Conservation (phyloP, 2,113 vertebrate species). For the Brachionichthys hirsutus region DNA sequence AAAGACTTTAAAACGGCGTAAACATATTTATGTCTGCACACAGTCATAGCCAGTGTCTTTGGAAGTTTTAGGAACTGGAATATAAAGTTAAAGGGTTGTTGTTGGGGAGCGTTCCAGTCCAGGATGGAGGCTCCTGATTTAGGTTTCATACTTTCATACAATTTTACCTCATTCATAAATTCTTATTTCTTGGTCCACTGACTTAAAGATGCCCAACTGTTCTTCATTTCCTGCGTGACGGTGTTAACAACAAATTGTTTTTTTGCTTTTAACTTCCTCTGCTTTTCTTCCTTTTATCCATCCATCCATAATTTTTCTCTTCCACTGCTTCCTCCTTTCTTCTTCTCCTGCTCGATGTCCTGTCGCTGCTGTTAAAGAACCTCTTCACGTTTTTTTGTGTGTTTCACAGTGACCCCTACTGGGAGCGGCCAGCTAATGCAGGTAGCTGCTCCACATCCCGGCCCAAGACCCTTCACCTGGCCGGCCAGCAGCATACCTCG, state of each 20-base stretch:
- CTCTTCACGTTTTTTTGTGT: constrained; percentile 66
- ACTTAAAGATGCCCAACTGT: constrained; percentile 33
- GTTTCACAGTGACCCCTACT: constrained; percentile 74
- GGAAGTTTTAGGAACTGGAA: too few species aligned
- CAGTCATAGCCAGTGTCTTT: too few species aligned
- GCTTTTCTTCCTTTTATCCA: too few species aligned
- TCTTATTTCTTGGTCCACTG: constrained; percentile 17
- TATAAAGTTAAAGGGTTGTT: too few species aligned
- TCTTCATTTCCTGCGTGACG: neutral
- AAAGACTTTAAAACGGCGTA: too few species aligned
- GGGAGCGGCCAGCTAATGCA: constrained; percentile 71
- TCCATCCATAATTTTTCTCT: neutral
- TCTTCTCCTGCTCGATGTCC: constrained; percentile 10
- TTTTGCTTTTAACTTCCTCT: too few species aligned
- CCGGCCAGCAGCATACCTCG: constrained; percentile 74
- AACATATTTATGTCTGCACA: too few species aligned
- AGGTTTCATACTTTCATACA: too few species aligned
- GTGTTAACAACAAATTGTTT: too few species aligned
- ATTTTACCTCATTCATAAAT: too few species aligned
- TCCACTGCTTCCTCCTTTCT: neutral
- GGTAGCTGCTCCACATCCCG: constrained; percentile 71
- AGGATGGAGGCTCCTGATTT: too few species aligned
- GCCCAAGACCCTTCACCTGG: constrained; percentile 75
- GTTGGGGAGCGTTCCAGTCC: too few species aligned
- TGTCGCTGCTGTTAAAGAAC: constrained; percentile 34